A percentile compares a stretch with the other conserved stretches of the same genome.
Conservation (phyloP, 92 coral and sea anemone species). For the Palythoa heliodiscus region DNA sequence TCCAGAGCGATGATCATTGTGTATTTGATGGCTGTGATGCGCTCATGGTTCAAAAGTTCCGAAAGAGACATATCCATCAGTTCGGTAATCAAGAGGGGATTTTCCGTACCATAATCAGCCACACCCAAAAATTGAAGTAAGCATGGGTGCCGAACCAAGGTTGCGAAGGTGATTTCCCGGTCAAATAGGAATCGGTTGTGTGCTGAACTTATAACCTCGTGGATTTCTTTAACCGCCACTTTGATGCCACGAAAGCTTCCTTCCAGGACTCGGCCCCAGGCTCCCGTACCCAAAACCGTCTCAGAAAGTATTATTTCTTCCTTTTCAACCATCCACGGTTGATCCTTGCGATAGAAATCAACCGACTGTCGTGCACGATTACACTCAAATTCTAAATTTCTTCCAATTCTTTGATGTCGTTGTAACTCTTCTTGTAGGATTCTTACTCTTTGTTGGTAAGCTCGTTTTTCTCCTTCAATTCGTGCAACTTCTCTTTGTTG, state of each 20-base stretch:
- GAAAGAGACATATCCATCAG: constrained; percentile 87
- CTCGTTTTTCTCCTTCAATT: constrained; percentile 67
- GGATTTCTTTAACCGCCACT: constrained; percentile 89
- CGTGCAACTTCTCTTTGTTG: constrained; percentile 51
- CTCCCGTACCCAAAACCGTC: constrained; percentile 82
- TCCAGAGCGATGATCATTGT: constrained; percentile 75
- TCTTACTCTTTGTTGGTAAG: constrained; percentile 63
- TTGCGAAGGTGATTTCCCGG: constrained; percentile 82
- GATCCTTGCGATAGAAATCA: constrained; percentile 66
- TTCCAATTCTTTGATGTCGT: constrained; percentile 59
- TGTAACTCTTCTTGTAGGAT: constrained; percentile 54
- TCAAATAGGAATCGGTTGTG: constrained; percentile 75
- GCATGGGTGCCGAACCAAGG: constrained; percentile 80
- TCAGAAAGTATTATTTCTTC: constrained; percentile 71
- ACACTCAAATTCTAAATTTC: constrained; percentile 68
- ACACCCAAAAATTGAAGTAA: constrained; percentile 82
- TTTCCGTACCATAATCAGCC: constrained; percentile 68
- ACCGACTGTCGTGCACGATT: constrained; percentile 62
- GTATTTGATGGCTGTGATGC: constrained; percentile 56
- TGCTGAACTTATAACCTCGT: constrained; percentile 77
- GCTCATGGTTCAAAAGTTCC: constrained; percentile 60
- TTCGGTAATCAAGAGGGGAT: constrained; percentile 68
- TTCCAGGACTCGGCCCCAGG: constrained; percentile 86
- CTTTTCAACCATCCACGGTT: constrained; percentile 79
- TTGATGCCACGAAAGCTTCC: constrained; percentile 80